These are phyloP conservation scores for Myrmecophaga tridactyla DNA, from an alignment of 2,113 vertebrate genomes.

Conservation along the genomic window DNA sequence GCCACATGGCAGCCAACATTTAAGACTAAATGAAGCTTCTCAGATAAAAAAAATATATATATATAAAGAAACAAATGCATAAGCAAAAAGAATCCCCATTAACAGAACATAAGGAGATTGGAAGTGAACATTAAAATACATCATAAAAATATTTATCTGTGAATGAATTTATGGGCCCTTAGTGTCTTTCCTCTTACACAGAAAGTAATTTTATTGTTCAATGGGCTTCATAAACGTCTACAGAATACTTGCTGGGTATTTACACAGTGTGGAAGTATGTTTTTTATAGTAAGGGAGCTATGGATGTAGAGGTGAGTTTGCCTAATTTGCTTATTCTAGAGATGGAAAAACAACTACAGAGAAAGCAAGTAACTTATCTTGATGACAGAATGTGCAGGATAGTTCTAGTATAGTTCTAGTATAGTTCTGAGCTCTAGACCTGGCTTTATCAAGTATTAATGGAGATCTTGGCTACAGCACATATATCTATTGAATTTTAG, in stretches of 20 bases:
- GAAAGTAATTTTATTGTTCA: constrained; percentile 18
- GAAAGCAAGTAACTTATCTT: neutral
- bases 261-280: neutral
- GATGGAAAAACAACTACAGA: neutral
- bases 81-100: neutral
- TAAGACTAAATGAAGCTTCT: neutral
- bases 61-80: neutral
- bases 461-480: neutral
- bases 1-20: neutral
- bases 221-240: neutral
- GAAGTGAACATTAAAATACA: neutral
- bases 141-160: neutral
- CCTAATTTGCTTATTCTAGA: neutral
- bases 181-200: neutral
- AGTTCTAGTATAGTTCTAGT: neutral
- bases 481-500: neutral
- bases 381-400: neutral
- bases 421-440: neutral
- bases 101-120: neutral
- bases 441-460: neutral
- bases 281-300: neutral
- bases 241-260: neutral
- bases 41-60: neutral
- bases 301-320: neutral
- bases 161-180: neutral